phyloP scores from a whole-genome alignment of 2,113 vertebrate genomes.

The Mesoclemmys tuberculata region DNA sequence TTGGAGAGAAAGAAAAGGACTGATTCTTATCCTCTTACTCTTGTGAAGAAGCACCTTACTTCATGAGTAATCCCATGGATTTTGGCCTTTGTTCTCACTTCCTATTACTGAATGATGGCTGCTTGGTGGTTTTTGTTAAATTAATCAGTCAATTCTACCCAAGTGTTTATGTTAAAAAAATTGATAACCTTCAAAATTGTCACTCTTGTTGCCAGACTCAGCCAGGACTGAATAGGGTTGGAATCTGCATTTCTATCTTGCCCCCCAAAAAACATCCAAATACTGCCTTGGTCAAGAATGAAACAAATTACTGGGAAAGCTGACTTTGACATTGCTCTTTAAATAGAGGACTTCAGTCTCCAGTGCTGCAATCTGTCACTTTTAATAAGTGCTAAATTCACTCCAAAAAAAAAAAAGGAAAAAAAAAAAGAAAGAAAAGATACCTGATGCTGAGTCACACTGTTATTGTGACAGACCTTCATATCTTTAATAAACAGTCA shows the following conservation, averaged over 20 bases:
- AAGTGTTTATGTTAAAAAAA: not conserved
- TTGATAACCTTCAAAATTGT: not conserved
- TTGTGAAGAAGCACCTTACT: not conserved
- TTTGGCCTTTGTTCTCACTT: not conserved
- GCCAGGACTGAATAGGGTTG: not conserved
- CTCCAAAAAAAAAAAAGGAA: not conserved
- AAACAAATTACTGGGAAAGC: not conserved
- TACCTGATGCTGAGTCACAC: not conserved
- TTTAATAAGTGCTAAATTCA: constrained; percentile 3
- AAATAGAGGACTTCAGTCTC: not conserved
- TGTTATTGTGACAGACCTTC: not conserved
- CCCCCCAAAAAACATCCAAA: not conserved
- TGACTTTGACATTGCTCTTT: not conserved
- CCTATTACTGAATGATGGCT: not conserved
- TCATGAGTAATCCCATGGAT: not conserved
- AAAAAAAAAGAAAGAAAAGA: not conserved
- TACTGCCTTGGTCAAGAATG: not conserved
- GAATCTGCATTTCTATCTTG: not conserved
- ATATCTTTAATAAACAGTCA: constrained; percentile 8
- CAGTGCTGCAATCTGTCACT: not conserved
- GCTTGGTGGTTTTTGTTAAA: not conserved
- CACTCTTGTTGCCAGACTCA: not conserved
- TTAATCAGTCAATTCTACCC: not conserved
- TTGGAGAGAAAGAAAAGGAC: not conserved
- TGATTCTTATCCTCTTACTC: not conserved